These are phyloP conservation scores for Neolamprologus fasciatus DNA, from an alignment of 2,113 vertebrate species.

Conservation along the genomic window DNA sequence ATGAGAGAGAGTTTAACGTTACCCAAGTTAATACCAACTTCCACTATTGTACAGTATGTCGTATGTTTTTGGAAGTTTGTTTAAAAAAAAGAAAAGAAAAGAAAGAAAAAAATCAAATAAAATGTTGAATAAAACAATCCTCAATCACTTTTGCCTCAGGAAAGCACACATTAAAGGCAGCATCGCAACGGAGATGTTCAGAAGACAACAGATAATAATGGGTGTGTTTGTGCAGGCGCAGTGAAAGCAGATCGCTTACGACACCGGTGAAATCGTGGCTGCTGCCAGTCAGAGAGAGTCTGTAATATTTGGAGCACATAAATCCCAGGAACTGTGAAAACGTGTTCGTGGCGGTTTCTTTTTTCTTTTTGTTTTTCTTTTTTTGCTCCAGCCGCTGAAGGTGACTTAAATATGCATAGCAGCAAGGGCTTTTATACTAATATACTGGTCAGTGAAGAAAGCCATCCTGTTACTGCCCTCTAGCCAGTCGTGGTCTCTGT, in stretches of 20 bases:
- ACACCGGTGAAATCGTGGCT: not conserved
- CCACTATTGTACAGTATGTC: conserved; percentile 4
- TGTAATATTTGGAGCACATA: not conserved
- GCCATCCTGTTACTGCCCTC: conserved; percentile 70
- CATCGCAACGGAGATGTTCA: not conserved
- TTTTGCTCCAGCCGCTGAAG: conserved; percentile 30
- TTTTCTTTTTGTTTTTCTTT: not conserved
- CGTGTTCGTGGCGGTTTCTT: not conserved
- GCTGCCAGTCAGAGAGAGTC: not conserved
- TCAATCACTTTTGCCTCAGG: conserved; percentile 71
- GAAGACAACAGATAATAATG: not conserved
- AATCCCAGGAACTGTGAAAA: not conserved
- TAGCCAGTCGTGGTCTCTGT: conserved; percentile 48
- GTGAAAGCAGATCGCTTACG: not conserved
- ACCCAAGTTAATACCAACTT: conserved; percentile 17
- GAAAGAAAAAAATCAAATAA: not conserved
- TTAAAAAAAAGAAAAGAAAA: not conserved
- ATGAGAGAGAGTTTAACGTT: not conserved
- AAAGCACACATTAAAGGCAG: conserved; percentile 64
- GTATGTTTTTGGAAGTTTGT: conserved; percentile 35
- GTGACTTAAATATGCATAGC: conserved; percentile 70
- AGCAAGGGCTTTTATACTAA: conserved; percentile 71
- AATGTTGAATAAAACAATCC: conserved; percentile 25
- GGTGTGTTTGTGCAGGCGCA: not conserved
- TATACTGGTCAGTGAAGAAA: conserved; percentile 62